Evolutionary conservation across 2,113 vertebrate species (phyloP).

Genomic region (Trinectes maculatus): DNA sequence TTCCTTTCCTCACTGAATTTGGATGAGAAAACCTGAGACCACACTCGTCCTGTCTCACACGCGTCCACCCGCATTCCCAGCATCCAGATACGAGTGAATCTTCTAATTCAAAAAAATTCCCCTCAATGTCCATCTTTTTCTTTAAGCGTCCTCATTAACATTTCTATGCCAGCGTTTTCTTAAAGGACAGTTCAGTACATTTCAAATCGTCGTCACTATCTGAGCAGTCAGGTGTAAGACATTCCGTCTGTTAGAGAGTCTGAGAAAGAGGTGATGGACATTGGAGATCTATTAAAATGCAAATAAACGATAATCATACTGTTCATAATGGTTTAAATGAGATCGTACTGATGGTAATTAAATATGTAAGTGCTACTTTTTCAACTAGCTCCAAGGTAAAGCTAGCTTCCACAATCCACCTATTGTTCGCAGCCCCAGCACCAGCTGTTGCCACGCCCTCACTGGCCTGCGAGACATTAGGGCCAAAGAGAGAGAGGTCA

Average conservation of each 20-base stretch:
- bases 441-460: conserved; percentile 30
- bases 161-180: no score
- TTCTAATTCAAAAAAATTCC: no score
- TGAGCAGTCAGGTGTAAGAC: not conserved
- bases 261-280: not conserved
- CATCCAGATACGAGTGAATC: no score
- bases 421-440: not conserved
- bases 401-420: not conserved
- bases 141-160: no score
- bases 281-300: not conserved
- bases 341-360: not conserved
- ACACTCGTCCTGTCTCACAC: no score
- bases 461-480: conserved; percentile 30
- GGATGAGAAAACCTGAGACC: no score
- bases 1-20: no score
- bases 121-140: no score
- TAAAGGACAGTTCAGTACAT: not conserved
- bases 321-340: not conserved
- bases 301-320: not conserved
- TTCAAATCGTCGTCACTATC: not conserved
- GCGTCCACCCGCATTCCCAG: no score
- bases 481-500: not conserved
- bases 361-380: not conserved
- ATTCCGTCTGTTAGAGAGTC: not conserved
- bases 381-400: not conserved